These are phyloP conservation scores for Ctenicera cuprea DNA, from an alignment of 2,888 invertebrate species.

Conservation along the genomic window DNA sequence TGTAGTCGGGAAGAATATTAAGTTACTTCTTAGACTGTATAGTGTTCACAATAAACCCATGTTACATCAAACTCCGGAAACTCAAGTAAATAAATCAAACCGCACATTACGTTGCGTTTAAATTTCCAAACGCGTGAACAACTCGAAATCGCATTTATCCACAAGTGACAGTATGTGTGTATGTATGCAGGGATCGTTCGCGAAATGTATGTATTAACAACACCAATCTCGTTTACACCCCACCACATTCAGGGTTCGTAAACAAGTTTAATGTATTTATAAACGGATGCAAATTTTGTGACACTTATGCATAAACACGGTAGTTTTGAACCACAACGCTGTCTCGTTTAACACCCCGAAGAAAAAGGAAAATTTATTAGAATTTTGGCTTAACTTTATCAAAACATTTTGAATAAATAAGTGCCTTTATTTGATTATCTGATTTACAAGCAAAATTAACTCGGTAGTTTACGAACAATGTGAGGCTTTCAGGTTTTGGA, in stretches of 20 bases:
- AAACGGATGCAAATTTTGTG: slow-evolving; percentile 43
- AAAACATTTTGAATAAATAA: no score
- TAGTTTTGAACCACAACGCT: slow-evolving; percentile 9
- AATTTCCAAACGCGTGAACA: slow-evolving; percentile 21
- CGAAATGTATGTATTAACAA: slow-evolving; percentile 36
- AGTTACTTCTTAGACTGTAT: neutral
- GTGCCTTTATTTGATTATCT: no score
- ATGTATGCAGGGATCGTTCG: slow-evolving; percentile 4
- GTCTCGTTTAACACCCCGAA: neutral
- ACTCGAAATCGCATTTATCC: slow-evolving; percentile 5
- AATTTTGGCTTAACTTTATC: neutral
- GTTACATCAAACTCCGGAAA: slow-evolving; percentile 29
- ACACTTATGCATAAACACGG: slow-evolving; percentile 46
- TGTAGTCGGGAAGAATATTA: slow-evolving; percentile 28
- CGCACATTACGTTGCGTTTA: slow-evolving; percentile 19
- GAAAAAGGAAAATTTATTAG: slow-evolving; percentile 16
- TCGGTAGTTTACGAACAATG: no score
- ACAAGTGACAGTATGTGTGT: neutral
- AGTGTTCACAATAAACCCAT: slow-evolving; percentile 12
- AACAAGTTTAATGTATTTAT: slow-evolving; percentile 47
- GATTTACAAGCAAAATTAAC: no score
- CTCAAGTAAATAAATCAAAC: slow-evolving; percentile 27
- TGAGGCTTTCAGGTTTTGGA: no score
- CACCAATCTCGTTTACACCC: neutral
- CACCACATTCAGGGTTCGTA: slow-evolving; percentile 30